phyloP scores from a whole-genome alignment of 2,113 vertebrate genomes.

The Paramisgurnus dabryanus region DNA sequence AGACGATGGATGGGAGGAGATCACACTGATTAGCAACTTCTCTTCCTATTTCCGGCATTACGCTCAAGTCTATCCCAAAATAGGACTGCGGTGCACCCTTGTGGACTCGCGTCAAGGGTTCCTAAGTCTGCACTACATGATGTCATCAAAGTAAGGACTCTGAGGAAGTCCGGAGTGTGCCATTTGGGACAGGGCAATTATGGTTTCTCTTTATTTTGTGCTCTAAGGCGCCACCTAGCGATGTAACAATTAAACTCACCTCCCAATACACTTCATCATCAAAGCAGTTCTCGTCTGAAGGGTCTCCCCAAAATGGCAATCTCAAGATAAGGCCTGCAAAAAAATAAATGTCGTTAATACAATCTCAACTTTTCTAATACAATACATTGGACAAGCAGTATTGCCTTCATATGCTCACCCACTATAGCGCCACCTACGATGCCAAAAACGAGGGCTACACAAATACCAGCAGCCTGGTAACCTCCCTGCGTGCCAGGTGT shows the following conservation, averaged over 20 bases:
- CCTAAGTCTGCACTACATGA: too few species aligned
- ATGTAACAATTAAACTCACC: conserved; percentile 72
- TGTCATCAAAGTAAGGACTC: too few species aligned
- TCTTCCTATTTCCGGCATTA: too few species aligned
- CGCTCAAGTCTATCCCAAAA: too few species aligned
- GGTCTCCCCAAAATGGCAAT: conserved; percentile 87
- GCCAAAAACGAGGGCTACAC: conserved; percentile 85
- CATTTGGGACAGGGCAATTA: too few species aligned
- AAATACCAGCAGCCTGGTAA: conserved; percentile 85
- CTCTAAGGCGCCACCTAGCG: conserved; percentile 51
- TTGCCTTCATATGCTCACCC: conserved; percentile 74
- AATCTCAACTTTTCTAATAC: background rate
- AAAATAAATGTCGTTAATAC: background rate
- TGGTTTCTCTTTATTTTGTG: background rate
- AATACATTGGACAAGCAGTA: background rate
- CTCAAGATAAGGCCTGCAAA: conserved; percentile 84
- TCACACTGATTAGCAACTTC: too few species aligned
- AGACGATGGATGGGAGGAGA: too few species aligned
- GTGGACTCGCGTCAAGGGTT: too few species aligned
- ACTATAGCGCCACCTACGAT: conserved; percentile 83
- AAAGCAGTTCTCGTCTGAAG: conserved; percentile 89
- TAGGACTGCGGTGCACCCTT: too few species aligned
- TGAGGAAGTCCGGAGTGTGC: too few species aligned
- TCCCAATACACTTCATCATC: conserved; percentile 93
- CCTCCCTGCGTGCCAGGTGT: conserved; percentile 76